Evolutionary conservation across 2,888 invertebrate species (phyloP).

Genomic region (Actias luna): DNA sequence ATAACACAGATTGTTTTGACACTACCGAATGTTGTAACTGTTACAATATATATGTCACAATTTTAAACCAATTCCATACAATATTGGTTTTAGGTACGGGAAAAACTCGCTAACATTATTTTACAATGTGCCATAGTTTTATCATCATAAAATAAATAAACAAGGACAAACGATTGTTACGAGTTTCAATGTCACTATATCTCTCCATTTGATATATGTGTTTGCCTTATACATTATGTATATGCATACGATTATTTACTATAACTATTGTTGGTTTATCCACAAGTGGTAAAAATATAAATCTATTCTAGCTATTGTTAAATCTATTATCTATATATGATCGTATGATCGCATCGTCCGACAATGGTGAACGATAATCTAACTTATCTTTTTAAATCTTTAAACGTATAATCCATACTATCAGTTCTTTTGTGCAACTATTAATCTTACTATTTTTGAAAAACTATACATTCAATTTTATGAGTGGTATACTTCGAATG

Average conservation of each 20-base stretch:
- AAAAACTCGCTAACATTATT: background rate
- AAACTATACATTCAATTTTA: background rate
- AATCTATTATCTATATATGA: background rate
- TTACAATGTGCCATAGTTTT: background rate
- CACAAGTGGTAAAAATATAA: background rate
- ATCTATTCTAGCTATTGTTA: too few species aligned
- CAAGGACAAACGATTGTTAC: background rate
- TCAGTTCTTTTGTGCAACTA: background rate
- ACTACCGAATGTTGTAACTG: background rate
- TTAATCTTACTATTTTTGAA: background rate
- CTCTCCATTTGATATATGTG: background rate
- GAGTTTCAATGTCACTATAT: background rate
- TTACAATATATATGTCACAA: too few species aligned
- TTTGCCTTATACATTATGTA: background rate
- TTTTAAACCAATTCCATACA: background rate
- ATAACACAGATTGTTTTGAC: background rate
- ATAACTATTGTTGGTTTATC: background rate
- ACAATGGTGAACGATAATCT: slow-evolving; percentile 1
- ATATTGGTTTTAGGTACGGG: background rate
- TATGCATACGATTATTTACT: background rate
- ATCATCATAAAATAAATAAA: background rate
- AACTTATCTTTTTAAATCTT: background rate
- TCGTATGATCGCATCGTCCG: background rate
- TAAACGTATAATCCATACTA: background rate
- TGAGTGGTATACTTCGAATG: too few species aligned